These are phyloP conservation scores for Silurus meridionalis DNA, from an alignment of 2,113 vertebrate genomes.

Conservation along the genomic window DNA sequence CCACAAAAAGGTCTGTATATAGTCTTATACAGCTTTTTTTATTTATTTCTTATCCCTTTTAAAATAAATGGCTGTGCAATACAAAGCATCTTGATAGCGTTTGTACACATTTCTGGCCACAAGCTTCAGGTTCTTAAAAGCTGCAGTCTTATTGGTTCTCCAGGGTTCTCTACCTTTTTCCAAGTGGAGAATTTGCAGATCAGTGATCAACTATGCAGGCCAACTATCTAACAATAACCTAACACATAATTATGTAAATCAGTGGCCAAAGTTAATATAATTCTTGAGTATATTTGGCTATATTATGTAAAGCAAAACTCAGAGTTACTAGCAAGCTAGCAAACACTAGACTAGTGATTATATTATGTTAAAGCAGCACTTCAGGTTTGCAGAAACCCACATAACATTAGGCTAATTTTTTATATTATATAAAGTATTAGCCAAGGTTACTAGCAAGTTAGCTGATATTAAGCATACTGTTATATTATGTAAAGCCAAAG, in stretches of 20 bases:
- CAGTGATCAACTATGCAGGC: neutral
- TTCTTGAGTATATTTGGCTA: neutral
- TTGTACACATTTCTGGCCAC: neutral
- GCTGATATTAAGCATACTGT: neutral
- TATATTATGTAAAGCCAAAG: neutral
- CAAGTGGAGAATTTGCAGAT: neutral
- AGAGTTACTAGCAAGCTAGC: neutral
- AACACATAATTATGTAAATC: neutral
- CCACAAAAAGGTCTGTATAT: conserved; percentile 58
- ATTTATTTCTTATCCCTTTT: too few species aligned
- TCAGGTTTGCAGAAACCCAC: neutral
- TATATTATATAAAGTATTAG: neutral
- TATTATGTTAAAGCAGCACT: neutral
- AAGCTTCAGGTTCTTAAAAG: neutral
- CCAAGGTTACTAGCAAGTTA: neutral
- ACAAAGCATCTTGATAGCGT: neutral
- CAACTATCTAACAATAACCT: neutral
- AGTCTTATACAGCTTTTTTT: neutral
- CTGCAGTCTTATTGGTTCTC: too few species aligned
- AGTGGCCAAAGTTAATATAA: neutral
- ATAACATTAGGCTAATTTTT: neutral
- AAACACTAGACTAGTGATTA: neutral
- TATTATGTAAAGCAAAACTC: neutral
- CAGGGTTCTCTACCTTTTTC: too few species aligned
- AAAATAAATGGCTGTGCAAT: too few species aligned